Base-by-base conservation (phyloP, 2,888 invertebrate species). In the Tetramorium bicarinatum region DNA sequence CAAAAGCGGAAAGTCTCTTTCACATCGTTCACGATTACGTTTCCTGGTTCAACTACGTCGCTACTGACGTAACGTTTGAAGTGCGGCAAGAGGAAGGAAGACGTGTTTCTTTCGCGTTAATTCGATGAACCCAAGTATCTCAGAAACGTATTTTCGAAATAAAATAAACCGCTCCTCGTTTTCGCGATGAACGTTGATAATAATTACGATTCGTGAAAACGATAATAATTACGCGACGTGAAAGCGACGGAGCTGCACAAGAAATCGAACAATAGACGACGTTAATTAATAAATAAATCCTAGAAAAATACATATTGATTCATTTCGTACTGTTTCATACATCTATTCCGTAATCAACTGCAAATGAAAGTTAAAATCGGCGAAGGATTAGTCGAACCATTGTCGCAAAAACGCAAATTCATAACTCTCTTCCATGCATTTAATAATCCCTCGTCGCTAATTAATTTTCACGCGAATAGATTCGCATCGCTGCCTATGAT, bases 251-350 rank as follows among this genome's bases (percentile, higher is more conserved):
- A 64, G 38, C 66, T 66, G 66, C 21, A 18, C 25, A 52, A 52
- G 38, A 76, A 67, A 67, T 67, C 18, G 52, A 67, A 41, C 0
- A 25, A 54, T 25, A 69, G 3, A 13, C 54, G 52, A 54, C 67
- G 66, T 54, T 77, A 77, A 77, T 77, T 77, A 41, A 52, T 8
- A 18, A n/a, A 77, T 54, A 77, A 67, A 77, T 67, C 15, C 4
- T 67, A 41, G 41, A 4, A 41, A 76, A 67, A 67, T 67, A 15
- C 52, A 47, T n/a, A 13, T 25, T 44, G 49, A 18, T 34, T 47
- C 38, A 66, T 4, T 76, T 8, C 9, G n/a, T 21, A 6, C 4
- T 11, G 21, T 76, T 66, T 38, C 21, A 13, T 13, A 49, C 21
- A 34, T 49, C 44, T 62, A 49, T 66, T 54, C n/a, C 9, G 52